Conservation (phyloP, 2,113 vertebrate species). For the Anolis carolinensis region DNA sequence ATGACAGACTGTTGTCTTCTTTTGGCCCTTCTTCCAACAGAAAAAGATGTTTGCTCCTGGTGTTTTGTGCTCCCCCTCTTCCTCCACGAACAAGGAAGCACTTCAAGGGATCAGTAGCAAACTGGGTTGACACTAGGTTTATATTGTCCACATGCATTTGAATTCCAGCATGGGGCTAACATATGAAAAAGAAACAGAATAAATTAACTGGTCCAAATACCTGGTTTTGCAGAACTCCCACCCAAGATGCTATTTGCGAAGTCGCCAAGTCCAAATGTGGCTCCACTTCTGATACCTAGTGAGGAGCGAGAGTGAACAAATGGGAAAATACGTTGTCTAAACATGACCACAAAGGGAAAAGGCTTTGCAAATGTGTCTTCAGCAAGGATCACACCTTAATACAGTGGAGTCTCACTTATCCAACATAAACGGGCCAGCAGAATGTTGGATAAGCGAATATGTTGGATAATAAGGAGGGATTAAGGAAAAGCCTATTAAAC, state of each 20-base stretch:
- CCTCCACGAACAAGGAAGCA: not conserved
- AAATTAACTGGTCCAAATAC: not conserved
- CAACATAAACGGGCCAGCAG: too few species aligned
- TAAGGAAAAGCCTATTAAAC: too few species aligned
- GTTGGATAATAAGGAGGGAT: too few species aligned
- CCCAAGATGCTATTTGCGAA: not conserved
- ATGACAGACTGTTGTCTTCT: not conserved
- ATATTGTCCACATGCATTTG: accelerated
- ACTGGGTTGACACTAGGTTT: not conserved
- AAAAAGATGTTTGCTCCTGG: accelerated
- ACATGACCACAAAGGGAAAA: not conserved
- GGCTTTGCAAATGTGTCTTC: too few species aligned
- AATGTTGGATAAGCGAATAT: too few species aligned
- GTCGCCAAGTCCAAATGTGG: not conserved
- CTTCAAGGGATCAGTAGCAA: too few species aligned
- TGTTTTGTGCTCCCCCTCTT: not conserved
- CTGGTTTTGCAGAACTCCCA: not conserved
- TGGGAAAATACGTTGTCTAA: not conserved
- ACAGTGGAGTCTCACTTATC: too few species aligned
- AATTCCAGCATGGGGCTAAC: not conserved
- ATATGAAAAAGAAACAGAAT: not conserved
- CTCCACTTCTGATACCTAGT: not conserved
- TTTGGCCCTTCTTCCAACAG: not conserved
- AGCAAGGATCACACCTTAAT: not conserved
- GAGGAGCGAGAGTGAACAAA: not conserved